Base-by-base conservation (phyloP, 1,140 invertebrate genomes). In the Microplitis demolitor region DNA sequence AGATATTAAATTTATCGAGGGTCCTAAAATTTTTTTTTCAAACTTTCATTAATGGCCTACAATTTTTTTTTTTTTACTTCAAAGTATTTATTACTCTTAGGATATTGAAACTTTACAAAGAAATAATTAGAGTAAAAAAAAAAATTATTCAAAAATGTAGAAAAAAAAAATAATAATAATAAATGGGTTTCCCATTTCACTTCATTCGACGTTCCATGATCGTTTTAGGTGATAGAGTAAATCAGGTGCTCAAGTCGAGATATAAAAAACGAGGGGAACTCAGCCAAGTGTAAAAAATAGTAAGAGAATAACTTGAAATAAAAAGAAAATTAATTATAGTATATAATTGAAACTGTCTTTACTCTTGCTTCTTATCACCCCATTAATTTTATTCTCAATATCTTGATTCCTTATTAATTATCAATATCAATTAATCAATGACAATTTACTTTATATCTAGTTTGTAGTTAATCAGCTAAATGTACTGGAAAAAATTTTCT, bases 1-100 rank as follows among this genome's bases (percentile, higher is more conserved):
- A 45, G 54, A 35, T 69, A 69, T 69, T 69, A 69, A 69, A 69
- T 69, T 69, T 69, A 69, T 69, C 67, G 67, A 61, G 31, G 58
- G 11, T 13, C 4, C 16, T 56, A 50, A 24, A 16, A n/a, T 35
- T 24, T 61, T n/a, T 11, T 56, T 39, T 45, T 11, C 33, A 60
- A 69, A 69, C 54, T 69, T 69, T 69, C 60, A 69, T 69, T 60
- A 69, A 69, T 69, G 54, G 67, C n/a, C 53, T 4, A 14, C 14
- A 5, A 56, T 3, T 31, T 34, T 24, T 54, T 24, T 54, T 31
- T 53, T 53, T 31, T 64, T 9, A 61, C 67, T 35, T 14, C 31
- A 33, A 13, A 61, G 14, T 13, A 31, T 24, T 2, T 34, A 61
- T 8, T 31, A 13, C 4, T 33, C 9, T 9, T 61, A 13, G 56